Evolutionary conservation across 2,797 vertebrate species (phyloP), one percentile per base, ranked within the genome.

Genomic region (Botia almorhae): DNA sequence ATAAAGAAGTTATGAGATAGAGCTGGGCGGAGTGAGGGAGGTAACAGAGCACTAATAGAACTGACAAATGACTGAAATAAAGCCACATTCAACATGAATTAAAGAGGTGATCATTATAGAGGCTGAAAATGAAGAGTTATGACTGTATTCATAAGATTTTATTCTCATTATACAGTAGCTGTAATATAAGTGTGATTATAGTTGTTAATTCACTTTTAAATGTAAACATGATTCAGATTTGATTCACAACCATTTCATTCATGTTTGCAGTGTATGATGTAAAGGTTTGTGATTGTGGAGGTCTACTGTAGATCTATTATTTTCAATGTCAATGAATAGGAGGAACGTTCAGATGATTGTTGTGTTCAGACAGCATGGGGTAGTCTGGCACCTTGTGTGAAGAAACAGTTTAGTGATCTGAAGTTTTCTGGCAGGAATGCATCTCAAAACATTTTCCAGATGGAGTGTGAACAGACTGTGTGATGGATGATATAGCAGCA

Each of bases 401-500:
- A 56, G 17, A 19, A 56, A 56, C 51, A 17, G 16, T 64, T 75
- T 63, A 53, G 60, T 65, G 73, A 75, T 65, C 60, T 68, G 13
- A 68, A 76, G 50, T 69, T 58, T 77, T 68, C 58, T 68, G 51
- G 21, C 53, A 60, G 10, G 12, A 69, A 58, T 33, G 16, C 36
- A n/a, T 48, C 12, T 17, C 36, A 69, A 69, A 69, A 77, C 65
- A 69, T 58, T 58, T 69, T 77, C 75, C 75, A 77, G 65, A 58
- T 77, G 75, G 55, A 69, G 64, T 77, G 64, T 69, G 51, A 68
- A 46, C 51, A 77, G 36, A 26, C 14, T 56, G 1, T 69, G 21
- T 77, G 51, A 77, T 77, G 75, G 23, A 69, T 58, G 36, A 43
- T 46, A 10, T 29, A 29, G 51, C 50, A 43, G 46, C 33, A 46